These are phyloP conservation scores for Schizotus pectinicornis DNA, from an alignment of 2,888 invertebrate species.

Conservation along the genomic window DNA sequence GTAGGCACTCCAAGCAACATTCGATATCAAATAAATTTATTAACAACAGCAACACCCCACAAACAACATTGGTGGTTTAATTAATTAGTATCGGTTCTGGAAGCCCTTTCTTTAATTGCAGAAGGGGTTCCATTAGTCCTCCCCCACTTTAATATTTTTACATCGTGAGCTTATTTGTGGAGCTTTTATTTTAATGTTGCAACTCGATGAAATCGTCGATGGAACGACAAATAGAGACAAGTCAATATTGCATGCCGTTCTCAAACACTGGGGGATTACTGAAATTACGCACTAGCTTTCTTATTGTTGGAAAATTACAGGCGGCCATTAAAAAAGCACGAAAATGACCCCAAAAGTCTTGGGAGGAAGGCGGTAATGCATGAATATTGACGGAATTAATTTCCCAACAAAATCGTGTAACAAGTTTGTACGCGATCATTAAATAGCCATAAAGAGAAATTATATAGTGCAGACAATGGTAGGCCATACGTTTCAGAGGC, in stretches of 20 bases:
- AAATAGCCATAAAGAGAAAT: constrained; percentile 30
- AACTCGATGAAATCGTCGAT: neutral
- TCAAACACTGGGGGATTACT: constrained; percentile 7
- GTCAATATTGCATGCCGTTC: constrained; percentile 11
- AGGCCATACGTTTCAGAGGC: constrained; percentile 14
- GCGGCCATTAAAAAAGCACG: neutral
- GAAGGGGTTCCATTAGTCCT: too few species aligned
- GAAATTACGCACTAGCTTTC: constrained; percentile 11
- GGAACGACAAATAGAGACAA: constrained; percentile 6
- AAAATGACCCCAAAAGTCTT: constrained; percentile 8
- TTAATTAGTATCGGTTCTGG: too few species aligned
- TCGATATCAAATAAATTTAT: too few species aligned
- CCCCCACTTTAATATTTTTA: too few species aligned
- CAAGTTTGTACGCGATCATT: constrained; percentile 28
- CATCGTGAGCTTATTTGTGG: too few species aligned
- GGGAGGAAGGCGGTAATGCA: constrained; percentile 1
- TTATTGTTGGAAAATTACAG: constrained; percentile 8
- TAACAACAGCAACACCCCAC: too few species aligned
- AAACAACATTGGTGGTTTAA: too few species aligned
- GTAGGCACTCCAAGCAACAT: too few species aligned
- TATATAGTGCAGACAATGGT: constrained; percentile 25
- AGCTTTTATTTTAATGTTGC: too few species aligned
- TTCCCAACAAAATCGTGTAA: constrained; percentile 18
- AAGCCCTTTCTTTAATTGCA: too few species aligned
- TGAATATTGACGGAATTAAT: constrained; percentile 25